These are phyloP conservation scores for Butorides virescens DNA, from an alignment of 2,113 vertebrate genomes.

Conservation along the genomic window DNA sequence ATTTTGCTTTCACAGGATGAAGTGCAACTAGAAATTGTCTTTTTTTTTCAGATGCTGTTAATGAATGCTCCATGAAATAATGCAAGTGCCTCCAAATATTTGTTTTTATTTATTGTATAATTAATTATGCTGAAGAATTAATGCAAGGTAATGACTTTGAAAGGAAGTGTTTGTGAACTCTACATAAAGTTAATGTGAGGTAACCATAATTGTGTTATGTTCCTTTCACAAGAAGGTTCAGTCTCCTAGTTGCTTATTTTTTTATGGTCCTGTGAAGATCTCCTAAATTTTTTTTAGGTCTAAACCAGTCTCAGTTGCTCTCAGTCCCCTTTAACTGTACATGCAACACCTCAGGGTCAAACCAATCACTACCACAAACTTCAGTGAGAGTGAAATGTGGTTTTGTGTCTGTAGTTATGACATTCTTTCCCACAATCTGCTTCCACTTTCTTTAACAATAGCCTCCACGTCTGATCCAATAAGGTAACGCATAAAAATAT, in stretches of 20 bases:
- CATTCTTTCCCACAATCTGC: slow-evolving; percentile 12
- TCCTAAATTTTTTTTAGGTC: background rate
- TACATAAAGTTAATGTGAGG: background rate
- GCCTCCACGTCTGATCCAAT: background rate
- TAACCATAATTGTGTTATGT: background rate
- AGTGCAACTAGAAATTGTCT: background rate
- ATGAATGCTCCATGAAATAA: background rate
- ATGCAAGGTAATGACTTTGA: background rate
- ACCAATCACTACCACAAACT: background rate
- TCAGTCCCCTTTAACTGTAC: background rate
- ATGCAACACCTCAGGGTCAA: background rate
- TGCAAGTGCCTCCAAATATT: background rate
- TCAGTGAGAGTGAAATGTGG: background rate
- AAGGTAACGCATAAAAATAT: slow-evolving; percentile 5
- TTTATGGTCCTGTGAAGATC: background rate
- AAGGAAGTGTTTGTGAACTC: background rate
- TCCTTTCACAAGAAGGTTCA: background rate
- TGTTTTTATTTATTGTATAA: background rate
- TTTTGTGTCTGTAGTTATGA: background rate
- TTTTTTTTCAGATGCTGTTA: background rate
- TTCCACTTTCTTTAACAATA: slow-evolving; percentile 27
- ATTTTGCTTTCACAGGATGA: slow-evolving; percentile 9
- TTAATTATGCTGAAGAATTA: slow-evolving; percentile 22
- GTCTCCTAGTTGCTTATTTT: background rate
- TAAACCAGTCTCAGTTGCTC: background rate